Conservation (phyloP, 2,797 vertebrate genomes). For the Neosilurus hyrtlii region DNA sequence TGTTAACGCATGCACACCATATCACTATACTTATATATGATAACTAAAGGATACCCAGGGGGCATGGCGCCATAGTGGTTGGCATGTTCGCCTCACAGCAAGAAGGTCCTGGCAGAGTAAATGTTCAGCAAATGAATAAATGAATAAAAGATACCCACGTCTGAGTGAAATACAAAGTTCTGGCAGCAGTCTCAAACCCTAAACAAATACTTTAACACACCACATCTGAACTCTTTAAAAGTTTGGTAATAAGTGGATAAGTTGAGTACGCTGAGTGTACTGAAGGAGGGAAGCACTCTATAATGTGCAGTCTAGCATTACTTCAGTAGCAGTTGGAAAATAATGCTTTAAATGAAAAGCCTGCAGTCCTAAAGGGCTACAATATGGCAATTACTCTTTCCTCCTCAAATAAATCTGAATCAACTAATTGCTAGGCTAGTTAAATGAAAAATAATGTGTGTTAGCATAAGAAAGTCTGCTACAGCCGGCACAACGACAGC, state of each 20-base stretch:
- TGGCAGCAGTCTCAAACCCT: neutral
- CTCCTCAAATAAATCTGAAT: neutral
- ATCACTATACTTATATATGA: too few species aligned
- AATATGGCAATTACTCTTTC: conserved; percentile 11
- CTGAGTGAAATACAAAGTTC: neutral
- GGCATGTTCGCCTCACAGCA: too few species aligned
- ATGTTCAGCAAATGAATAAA: too few species aligned
- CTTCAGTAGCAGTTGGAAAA: conserved; percentile 1
- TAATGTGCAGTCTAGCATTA: conserved; percentile 21
- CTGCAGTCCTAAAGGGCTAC: neutral
- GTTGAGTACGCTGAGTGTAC: neutral
- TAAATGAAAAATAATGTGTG: neutral
- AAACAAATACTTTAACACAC: neutral
- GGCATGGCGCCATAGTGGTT: too few species aligned
- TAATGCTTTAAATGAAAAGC: neutral
- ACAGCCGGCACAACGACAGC: neutral
- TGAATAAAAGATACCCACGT: neutral
- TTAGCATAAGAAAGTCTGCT: neutral
- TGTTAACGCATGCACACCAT: too few species aligned
- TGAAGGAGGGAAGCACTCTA: neutral
- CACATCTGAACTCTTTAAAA: neutral
- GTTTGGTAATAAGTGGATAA: conserved; percentile 6
- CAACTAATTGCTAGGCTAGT: neutral
- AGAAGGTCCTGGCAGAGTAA: too few species aligned
- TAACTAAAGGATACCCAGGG: too few species aligned